Base-by-base conservation (phyloP, 2,797 vertebrate genomes). In the Dermochelys coriacea region DNA sequence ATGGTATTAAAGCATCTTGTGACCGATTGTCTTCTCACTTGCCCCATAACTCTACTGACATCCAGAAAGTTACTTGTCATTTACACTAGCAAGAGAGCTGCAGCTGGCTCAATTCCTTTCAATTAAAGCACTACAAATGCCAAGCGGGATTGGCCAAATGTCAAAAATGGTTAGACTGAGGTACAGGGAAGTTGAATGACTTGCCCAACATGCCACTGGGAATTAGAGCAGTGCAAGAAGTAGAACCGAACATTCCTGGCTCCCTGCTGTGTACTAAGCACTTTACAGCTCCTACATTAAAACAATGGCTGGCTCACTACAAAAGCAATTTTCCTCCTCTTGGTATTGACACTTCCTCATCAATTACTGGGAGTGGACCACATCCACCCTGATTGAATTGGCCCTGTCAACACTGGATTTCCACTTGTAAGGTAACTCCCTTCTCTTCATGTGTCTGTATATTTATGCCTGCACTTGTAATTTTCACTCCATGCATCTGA, bases 31-130 rank as follows among this genome's bases (percentile, higher is more conserved):
- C 3, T 6, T 75, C 25, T 47, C 51, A 68, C 1, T 68, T 80
- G 34, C 2, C 7, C 11, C 7, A 91, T 52, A 90, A 92, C 85
- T 9, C 41, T 77, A 55, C 9, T 55, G n/a, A 86, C 37, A 50
- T 82, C 27, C 88, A 45, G 81, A 9, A 86, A 61, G 16, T 84
- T 81, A 49, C 14, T 80, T 85, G 68, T 34, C 88, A 74, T 21
- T 96, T 78, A n/a, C 77, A 84, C 5, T 77, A 54, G 81, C 54
- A 41, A 84, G 89, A 86, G 31, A 94, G 50, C 31, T 80, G 89
- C 87, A 89, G 3, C 0, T 49, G 85, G 82, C 5, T 51, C 84
- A 93, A 79, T 61, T 75, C 2, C 6, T 11, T 4, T 49, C 49
- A 84, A 88, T 2, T 5, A 87, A 49, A 47, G 12, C 45, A 77